Conservation (phyloP, 2,113 vertebrate species). For the Shinisaurus crocodilurus region DNA sequence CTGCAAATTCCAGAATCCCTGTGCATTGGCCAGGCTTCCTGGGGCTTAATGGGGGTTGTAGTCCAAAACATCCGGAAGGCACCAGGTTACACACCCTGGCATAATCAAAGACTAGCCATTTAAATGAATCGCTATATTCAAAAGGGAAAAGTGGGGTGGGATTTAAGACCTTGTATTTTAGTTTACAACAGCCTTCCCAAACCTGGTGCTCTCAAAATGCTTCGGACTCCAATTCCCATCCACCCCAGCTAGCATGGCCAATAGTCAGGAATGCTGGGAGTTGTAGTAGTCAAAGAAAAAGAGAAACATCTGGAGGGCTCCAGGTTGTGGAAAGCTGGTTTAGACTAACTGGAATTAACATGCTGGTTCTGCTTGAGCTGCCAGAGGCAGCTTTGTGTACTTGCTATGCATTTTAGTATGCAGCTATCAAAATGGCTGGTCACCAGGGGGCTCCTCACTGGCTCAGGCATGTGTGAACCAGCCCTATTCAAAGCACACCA, state of each 20-base stretch:
- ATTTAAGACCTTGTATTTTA: neutral
- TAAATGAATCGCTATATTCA: neutral
- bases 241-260: too few species aligned
- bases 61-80: too few species aligned
- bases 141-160: neutral
- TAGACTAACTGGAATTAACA: conserved; percentile 15
- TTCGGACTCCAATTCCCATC: neutral
- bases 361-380: neutral
- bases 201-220: neutral
- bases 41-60: too few species aligned
- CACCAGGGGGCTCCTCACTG: too few species aligned
- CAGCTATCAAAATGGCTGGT: neutral
- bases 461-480: too few species aligned
- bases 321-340: neutral
- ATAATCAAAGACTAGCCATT: conserved; percentile 5
- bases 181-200: too few species aligned
- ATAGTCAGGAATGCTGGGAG: too few species aligned
- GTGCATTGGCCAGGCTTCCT: too few species aligned
- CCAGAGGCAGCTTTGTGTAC: conserved; percentile 8
- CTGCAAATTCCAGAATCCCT: too few species aligned
- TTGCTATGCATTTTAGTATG: neutral
- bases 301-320: neutral
- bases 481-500: too few species aligned
- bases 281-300: too few species aligned
- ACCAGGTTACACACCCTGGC: too few species aligned